Conservation (phyloP, 2,113 vertebrate genomes). For the Bufo gargarizans region DNA sequence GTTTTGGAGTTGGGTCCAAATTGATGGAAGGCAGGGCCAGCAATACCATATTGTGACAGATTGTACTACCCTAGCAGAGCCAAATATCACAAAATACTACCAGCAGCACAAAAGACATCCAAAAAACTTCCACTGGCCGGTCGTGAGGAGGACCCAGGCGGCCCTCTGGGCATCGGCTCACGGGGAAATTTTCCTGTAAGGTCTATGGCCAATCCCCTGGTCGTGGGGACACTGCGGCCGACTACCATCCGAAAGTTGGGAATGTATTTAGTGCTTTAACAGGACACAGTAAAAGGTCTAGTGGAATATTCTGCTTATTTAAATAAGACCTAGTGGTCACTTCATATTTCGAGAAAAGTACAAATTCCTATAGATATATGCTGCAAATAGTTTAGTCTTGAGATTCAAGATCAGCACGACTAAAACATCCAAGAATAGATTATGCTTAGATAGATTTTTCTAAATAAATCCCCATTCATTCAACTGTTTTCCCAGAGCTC, state of each 20-base stretch:
- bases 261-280: not conserved
- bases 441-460: not conserved
- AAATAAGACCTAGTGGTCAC: not conserved
- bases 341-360: not conserved
- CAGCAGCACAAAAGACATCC: too few relatives aligned
- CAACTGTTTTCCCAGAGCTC: not conserved
- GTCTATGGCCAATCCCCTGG: too few relatives aligned
- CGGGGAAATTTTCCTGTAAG: too few relatives aligned
- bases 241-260: not conserved
- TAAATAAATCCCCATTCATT: slow-evolving; percentile 6
- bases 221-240: not conserved
- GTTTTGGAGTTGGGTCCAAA: too few relatives aligned
- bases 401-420: not conserved
- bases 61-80: too few relatives aligned
- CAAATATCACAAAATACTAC: too few relatives aligned
- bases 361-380: not conserved
- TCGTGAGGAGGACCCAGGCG: too few relatives aligned
- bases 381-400: not conserved
- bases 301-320: not conserved
- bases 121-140: too few relatives aligned
- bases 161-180: too few relatives aligned
- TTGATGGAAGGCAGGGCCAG: too few relatives aligned
- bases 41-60: too few relatives aligned
- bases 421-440: not conserved
- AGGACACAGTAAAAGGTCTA: not conserved